These are phyloP conservation scores for Schlechtendalia chinensis DNA, from an alignment of 1,140 invertebrate genomes.

Conservation along the genomic window DNA sequence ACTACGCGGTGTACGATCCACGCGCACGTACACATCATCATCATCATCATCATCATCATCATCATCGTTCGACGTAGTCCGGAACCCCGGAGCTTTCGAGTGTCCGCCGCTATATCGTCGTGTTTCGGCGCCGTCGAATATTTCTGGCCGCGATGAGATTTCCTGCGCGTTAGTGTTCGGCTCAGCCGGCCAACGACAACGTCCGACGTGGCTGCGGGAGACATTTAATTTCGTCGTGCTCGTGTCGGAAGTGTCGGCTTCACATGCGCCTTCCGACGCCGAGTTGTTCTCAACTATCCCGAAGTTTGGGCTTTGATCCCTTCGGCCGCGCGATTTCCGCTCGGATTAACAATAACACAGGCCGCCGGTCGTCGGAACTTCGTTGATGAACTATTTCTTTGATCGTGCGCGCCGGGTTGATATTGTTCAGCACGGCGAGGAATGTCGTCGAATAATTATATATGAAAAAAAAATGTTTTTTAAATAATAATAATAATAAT, in stretches of 20 bases:
- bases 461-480: too few species aligned
- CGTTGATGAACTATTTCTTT: slow-evolving; percentile 28
- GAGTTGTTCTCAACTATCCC: slow-evolving; percentile 24
- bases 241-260: slow-evolving; percentile 11
- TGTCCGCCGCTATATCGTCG: too few species aligned
- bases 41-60: too few species aligned
- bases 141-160: too few species aligned
- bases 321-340: neutral
- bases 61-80: too few species aligned
- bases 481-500: too few species aligned
- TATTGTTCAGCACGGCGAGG: neutral
- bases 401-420: slow-evolving; percentile 11
- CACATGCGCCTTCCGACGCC: slow-evolving; percentile 1
- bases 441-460: too few species aligned
- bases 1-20: too few species aligned
- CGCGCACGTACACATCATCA: too few species aligned
- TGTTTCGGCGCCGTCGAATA: neutral
- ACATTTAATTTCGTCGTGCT: slow-evolving; percentile 30
- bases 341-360: slow-evolving; percentile 13
- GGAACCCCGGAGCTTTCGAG: too few species aligned
- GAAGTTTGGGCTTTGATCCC: slow-evolving; percentile 10
- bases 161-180: too few species aligned
- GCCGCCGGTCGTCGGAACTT: neutral
- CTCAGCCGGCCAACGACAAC: neutral
- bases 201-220: neutral